Evolutionary conservation across 1,140 invertebrate genomes (phyloP).

Genomic region (Steinernema feltiae): DNA sequence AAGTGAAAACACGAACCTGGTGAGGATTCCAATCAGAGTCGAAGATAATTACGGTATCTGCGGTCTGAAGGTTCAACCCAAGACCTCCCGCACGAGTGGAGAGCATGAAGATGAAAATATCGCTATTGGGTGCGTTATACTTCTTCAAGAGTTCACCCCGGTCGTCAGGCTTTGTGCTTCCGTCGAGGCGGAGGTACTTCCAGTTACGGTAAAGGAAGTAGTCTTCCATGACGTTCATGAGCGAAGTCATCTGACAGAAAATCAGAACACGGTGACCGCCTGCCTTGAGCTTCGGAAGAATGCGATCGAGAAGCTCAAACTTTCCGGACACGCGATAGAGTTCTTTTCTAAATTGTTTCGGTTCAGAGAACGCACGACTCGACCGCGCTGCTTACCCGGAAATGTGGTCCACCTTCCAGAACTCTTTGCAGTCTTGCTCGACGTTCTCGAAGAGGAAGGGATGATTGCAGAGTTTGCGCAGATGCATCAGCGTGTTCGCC

Average conservation of each 20-base stretch:
- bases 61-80: constrained; percentile 93
- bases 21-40: constrained; percentile 99
- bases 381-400: constrained; percentile 27
- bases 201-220: constrained; percentile 61
- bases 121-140: constrained; percentile 82
- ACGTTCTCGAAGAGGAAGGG: constrained; percentile 98
- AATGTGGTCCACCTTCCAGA: constrained; percentile 60
- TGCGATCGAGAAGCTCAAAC: constrained; percentile 91
- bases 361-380: neutral
- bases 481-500: constrained; percentile 98
- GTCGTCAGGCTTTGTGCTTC: constrained; percentile 94
- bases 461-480: constrained; percentile 96
- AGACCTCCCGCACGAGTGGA: constrained; percentile 92
- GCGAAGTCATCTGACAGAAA: constrained; percentile 98
- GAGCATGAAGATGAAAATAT: constrained; percentile 89
- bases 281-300: constrained; percentile 84
- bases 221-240: constrained; percentile 98
- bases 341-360: constrained; percentile 68
- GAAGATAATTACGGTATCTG: constrained; percentile 97
- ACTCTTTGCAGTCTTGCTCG: constrained; percentile 73
- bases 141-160: constrained; percentile 81
- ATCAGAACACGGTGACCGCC: constrained; percentile 84
- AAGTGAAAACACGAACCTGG: neutral
- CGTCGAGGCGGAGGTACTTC: constrained; percentile 71
- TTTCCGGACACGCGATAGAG: constrained; percentile 92